Conservation (phyloP, 2,888 invertebrate genomes). For the Drosophila barbarae region DNA sequence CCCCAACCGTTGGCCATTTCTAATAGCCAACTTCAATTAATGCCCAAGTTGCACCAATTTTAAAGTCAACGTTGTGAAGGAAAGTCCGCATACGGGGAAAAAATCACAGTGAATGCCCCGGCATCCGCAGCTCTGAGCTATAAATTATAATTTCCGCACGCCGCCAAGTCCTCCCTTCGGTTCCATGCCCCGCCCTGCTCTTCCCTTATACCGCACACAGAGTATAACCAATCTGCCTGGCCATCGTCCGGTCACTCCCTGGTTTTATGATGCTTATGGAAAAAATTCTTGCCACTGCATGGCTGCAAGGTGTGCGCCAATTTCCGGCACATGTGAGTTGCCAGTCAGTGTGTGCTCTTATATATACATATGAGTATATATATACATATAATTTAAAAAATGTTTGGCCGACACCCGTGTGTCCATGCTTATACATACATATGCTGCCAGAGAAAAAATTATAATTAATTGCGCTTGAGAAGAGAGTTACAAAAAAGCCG, state of each 20-base stretch:
- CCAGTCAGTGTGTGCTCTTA: slow-evolving; percentile 21
- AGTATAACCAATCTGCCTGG: slow-evolving; percentile 29
- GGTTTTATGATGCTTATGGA: slow-evolving; percentile 55
- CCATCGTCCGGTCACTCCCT: slow-evolving; percentile 51
- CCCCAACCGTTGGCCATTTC: slow-evolving; percentile 8
- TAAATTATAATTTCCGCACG: slow-evolving; percentile 73
- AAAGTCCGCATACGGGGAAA: slow-evolving; percentile 3
- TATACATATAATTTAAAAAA: slow-evolving; percentile 46
- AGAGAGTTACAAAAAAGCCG: slow-evolving; percentile 19
- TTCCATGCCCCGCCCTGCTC: slow-evolving; percentile 9
- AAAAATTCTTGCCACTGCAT: slow-evolving; percentile 59
- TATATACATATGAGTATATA: slow-evolving; percentile 12
- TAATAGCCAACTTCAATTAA: slow-evolving; percentile 37
- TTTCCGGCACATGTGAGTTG: slow-evolving; percentile 64
- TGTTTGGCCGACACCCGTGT: slow-evolving; percentile 32
- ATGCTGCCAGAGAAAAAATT: slow-evolving; percentile 43
- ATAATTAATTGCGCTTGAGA: slow-evolving; percentile 52
- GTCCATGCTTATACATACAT: slow-evolving; percentile 36
- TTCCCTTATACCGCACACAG: slow-evolving; percentile 11
- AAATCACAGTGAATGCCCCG: slow-evolving; percentile 39
- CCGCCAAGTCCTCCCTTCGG: slow-evolving; percentile 31
- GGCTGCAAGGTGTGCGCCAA: slow-evolving; percentile 74
- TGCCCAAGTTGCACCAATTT: slow-evolving; percentile 22
- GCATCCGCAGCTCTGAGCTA: slow-evolving; percentile 67
- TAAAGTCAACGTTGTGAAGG: slow-evolving; percentile 20